A percentile compares a stretch with the other conserved stretches of the same genome.
phyloP scores from a whole-genome alignment of 2,888 invertebrate genomes.

The Adelognathus sp. region DNA sequence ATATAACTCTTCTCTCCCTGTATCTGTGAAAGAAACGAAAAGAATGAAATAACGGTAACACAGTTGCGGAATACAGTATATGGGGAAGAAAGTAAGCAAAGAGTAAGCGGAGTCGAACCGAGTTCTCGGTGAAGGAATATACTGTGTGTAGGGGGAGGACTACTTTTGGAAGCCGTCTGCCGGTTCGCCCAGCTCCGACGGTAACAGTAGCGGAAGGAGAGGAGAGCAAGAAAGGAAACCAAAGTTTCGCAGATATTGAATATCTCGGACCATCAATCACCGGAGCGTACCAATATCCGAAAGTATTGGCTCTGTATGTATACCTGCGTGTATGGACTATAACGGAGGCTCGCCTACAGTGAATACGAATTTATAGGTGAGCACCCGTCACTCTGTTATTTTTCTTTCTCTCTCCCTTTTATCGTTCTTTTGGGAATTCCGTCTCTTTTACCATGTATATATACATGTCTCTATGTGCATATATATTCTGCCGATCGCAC shows the following conservation, averaged over 20 bases:
- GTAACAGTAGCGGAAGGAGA: constrained; percentile 10
- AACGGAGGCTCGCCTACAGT: constrained; percentile 10
- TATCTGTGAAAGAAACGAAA: background rate
- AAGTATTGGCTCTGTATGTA: constrained; percentile 76
- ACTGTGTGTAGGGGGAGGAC: background rate
- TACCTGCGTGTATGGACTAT: constrained; percentile 42
- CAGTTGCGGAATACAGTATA: constrained; percentile 27
- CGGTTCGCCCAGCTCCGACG: constrained; percentile 45
- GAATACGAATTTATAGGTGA: constrained; percentile 59
- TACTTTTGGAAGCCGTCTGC: constrained; percentile 18
- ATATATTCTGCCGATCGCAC: too few relatives aligned
- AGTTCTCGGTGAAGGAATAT: background rate
- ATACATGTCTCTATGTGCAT: too few relatives aligned
- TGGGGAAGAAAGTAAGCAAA: background rate
- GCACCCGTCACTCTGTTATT: constrained; percentile 43
- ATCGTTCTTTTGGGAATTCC: constrained; percentile 2
- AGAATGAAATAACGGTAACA: constrained; percentile 8
- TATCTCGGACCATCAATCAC: constrained; percentile 79
- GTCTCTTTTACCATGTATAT: background rate
- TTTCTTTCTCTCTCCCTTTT: constrained; percentile 4
- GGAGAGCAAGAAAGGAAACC: constrained; percentile 17
- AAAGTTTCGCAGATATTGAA: constrained; percentile 78
- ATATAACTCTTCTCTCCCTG: too few relatives aligned
- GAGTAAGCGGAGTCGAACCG: background rate
- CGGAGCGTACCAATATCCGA: constrained; percentile 75